Conservation (phyloP, 2,888 invertebrate genomes). For the Agrotis exclamationis region DNA sequence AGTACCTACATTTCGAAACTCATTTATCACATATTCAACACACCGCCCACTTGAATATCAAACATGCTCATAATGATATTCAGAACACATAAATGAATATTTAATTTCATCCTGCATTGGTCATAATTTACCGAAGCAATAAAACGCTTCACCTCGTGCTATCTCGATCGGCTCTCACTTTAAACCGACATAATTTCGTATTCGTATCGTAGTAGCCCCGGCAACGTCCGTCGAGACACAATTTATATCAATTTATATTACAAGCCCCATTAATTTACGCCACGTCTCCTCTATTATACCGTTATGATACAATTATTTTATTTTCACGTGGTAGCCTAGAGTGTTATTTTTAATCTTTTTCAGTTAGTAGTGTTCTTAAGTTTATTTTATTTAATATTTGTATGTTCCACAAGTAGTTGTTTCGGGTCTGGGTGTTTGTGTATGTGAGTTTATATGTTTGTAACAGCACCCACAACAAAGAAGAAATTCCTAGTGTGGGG, state of each 20-base stretch:
- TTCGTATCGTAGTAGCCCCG: conserved; percentile 45
- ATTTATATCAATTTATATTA: conserved; percentile 70
- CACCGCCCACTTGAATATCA: conserved; percentile 6
- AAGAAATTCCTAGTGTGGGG: too few relatives aligned
- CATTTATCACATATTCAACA: neutral
- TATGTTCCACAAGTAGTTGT: too few relatives aligned
- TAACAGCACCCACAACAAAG: too few relatives aligned
- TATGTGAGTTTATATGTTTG: too few relatives aligned
- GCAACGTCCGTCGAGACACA: conserved; percentile 57
- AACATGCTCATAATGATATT: neutral
- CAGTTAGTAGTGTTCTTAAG: neutral
- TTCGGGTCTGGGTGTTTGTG: too few relatives aligned
- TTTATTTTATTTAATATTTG: too few relatives aligned
- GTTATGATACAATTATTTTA: conserved; percentile 59
- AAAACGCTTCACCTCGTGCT: conserved; percentile 21
- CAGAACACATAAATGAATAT: conserved; percentile 21
- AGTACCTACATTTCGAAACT: too few relatives aligned
- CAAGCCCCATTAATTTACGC: conserved; percentile 61
- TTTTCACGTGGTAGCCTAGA: conserved; percentile 31
- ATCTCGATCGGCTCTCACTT: conserved; percentile 51
- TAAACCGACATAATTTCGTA: conserved; percentile 33
- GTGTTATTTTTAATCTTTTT: conserved; percentile 14
- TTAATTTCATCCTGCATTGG: conserved; percentile 13
- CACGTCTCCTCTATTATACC: conserved; percentile 61
- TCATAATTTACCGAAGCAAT: conserved; percentile 32